A percentile compares a stretch with the other conserved stretches of the same genome.
phyloP scores from a whole-genome alignment of 2,797 vertebrate genomes.

The Eulemur albifrons region DNA sequence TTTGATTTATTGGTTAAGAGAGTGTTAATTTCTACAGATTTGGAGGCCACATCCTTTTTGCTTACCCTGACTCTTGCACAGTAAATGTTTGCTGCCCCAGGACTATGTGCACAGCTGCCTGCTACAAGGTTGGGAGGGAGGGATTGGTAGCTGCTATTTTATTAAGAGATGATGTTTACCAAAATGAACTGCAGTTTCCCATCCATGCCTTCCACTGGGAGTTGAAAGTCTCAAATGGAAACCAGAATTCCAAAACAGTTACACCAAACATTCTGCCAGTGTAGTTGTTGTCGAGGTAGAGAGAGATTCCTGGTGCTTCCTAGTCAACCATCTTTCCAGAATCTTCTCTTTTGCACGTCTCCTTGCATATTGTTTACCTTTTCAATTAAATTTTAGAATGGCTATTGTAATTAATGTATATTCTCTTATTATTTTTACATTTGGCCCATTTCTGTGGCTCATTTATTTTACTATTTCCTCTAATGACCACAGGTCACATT shows the following conservation, averaged over 20 bases:
- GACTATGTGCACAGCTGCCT: neutral
- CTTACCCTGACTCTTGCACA: neutral
- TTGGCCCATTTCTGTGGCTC: neutral
- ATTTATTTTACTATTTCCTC: neutral
- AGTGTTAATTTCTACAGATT: neutral
- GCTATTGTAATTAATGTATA: neutral
- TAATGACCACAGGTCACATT: neutral
- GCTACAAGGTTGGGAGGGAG: neutral
- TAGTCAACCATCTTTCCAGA: neutral
- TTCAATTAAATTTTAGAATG: neutral
- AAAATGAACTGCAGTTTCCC: neutral
- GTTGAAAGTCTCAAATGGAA: neutral
- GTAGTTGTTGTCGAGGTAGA: neutral
- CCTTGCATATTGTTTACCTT: neutral
- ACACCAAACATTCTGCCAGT: neutral
- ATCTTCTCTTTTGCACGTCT: neutral
- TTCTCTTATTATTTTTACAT: neutral
- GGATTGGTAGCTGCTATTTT: neutral
- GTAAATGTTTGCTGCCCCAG: neutral
- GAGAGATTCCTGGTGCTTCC: neutral
- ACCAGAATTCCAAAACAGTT: neutral
- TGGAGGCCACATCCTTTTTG: neutral
- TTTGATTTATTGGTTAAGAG: neutral
- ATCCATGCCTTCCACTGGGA: neutral
- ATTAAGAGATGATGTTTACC: neutral